phyloP scores from a whole-genome alignment of 2,113 vertebrate species.

The Prionailurus bengalensis region DNA sequence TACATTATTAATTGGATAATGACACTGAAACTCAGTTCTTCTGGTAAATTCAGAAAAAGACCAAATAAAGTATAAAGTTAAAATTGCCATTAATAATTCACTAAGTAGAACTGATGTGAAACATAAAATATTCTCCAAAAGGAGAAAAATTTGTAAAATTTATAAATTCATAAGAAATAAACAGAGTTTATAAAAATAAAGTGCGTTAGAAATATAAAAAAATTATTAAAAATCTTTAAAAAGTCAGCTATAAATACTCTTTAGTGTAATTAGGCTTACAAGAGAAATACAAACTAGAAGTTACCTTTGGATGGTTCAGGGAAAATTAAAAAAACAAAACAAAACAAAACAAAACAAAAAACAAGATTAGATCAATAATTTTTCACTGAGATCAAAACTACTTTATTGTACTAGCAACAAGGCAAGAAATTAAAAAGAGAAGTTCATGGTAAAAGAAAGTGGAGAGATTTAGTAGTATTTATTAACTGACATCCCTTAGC shows the following conservation, averaged over 20 bases:
- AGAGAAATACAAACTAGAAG: constrained; percentile 49
- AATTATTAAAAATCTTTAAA: constrained; percentile 13
- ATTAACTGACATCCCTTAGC: background rate
- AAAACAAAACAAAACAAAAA: background rate
- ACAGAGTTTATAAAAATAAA: constrained; percentile 52
- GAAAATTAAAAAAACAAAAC: background rate
- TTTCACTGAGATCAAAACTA: constrained; percentile 55
- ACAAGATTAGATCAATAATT: background rate
- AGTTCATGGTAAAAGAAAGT: constrained; percentile 22
- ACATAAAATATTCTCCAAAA: constrained; percentile 30
- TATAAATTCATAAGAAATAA: constrained; percentile 35
- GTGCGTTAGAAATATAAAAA: constrained; percentile 13
- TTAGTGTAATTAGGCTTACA: constrained; percentile 26
- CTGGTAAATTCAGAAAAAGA: constrained; percentile 7
- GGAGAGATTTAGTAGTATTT: constrained; percentile 19
- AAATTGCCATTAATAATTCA: constrained; percentile 43
- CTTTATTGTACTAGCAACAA: background rate
- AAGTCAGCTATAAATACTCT: background rate
- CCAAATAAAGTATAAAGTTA: constrained; percentile 12
- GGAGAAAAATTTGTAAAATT: constrained; percentile 37
- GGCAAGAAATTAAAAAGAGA: constrained; percentile 38
- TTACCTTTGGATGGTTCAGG: background rate
- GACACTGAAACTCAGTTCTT: background rate
- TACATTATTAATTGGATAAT: constrained; percentile 34
- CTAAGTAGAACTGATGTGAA: background rate